Percentiles rank a stretch among this genome's conserved stretches.
Conservation (phyloP, 2,797 vertebrate species). For the Diplodus puntazzo region DNA sequence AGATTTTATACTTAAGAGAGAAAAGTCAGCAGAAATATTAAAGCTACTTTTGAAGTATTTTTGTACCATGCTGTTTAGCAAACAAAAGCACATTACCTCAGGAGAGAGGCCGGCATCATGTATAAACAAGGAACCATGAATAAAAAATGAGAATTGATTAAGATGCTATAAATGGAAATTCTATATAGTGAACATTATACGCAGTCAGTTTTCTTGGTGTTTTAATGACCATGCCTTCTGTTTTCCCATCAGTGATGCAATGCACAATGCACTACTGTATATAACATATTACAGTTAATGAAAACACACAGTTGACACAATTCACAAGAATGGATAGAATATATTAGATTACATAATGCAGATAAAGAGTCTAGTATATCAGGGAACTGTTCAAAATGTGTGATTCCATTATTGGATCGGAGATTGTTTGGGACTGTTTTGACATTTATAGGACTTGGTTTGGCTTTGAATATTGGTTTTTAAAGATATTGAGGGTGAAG, state of each 20-base stretch:
- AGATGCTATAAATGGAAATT: conserved; percentile 32
- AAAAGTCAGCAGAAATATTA: conserved; percentile 20
- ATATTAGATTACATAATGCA: no score
- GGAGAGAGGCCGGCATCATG: conserved; percentile 22
- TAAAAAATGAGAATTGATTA: conserved; percentile 62
- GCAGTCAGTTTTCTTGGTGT: background rate
- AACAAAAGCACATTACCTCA: conserved; percentile 3
- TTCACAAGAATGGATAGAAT: no score
- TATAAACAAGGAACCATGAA: conserved; percentile 53
- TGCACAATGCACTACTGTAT: background rate
- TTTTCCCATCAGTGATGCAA: conserved; percentile 3
- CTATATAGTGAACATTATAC: conserved; percentile 15
- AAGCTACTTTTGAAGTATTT: conserved; percentile 35
- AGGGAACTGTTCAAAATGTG: no score
- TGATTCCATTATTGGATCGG: no score
- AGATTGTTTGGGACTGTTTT: no score
- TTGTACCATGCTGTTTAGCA: conserved; percentile 10
- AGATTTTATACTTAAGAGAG: conserved; percentile 1
- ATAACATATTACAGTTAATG: no score
- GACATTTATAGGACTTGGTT: background rate
- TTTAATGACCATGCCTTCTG: conserved; percentile 9
- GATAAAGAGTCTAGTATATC: no score
- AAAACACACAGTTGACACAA: no score
- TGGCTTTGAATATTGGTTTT: background rate
- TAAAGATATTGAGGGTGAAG: background rate